Percentiles rank a stretch among this genome's conserved stretches.
Evolutionary conservation across 2,888 invertebrate genomes (phyloP).

Genomic region (Protonemura montana): DNA sequence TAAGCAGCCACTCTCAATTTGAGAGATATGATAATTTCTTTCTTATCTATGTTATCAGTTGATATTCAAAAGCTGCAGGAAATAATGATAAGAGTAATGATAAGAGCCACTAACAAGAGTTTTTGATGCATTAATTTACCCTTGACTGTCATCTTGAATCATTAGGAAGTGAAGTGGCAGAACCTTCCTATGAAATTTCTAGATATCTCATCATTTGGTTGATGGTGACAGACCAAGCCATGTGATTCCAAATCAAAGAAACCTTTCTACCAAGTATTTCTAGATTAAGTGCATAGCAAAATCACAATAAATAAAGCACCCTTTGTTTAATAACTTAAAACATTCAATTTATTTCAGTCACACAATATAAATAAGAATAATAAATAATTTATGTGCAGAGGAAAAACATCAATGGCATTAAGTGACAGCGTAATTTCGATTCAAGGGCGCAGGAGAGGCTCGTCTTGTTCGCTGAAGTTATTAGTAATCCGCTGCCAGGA

Average conservation of each 20-base stretch:
- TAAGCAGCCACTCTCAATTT: neutral
- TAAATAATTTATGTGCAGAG: neutral
- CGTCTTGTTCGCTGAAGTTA: slow-evolving; percentile 35
- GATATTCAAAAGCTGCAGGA: neutral
- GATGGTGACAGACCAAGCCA: too few species aligned
- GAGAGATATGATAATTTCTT: neutral
- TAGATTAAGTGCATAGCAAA: too few species aligned
- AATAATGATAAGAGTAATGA: neutral
- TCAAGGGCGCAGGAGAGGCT: slow-evolving; percentile 21
- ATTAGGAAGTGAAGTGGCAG: neutral
- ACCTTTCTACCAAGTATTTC: too few species aligned
- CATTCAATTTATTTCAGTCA: neutral
- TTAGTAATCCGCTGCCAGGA: slow-evolving; percentile 27
- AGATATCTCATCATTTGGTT: too few species aligned
- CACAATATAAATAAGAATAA: neutral
- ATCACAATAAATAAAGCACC: too few species aligned
- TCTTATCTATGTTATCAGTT: neutral
- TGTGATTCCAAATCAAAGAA: too few species aligned
- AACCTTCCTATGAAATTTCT: too few species aligned
- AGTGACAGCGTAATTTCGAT: neutral
- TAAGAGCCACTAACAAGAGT: neutral
- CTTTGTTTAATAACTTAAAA: neutral
- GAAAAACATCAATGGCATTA: neutral
- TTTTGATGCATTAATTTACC: neutral
- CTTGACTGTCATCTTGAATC: neutral